These are phyloP conservation scores for Synergus japonicus DNA, from an alignment of 2,888 invertebrate genomes.

Conservation along the genomic window DNA sequence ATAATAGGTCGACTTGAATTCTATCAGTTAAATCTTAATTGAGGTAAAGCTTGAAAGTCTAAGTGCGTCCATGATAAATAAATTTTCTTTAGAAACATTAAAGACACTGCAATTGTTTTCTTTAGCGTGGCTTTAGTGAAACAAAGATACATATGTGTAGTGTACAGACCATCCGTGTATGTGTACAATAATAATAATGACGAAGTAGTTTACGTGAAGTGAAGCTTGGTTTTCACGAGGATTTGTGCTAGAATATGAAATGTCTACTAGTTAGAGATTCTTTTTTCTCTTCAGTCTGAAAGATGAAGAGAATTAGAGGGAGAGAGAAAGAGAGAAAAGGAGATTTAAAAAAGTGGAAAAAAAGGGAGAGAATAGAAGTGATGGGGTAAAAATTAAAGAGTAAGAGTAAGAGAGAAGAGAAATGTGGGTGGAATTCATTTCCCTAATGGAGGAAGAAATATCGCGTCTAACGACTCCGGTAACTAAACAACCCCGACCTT, in stretches of 20 bases:
- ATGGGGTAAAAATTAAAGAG: neutral
- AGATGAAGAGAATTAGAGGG: neutral
- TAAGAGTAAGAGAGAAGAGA: conserved; percentile 30
- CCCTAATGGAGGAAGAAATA: conserved; percentile 72
- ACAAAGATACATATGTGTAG: neutral
- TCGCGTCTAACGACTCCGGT: conserved; percentile 65
- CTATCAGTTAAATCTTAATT: neutral
- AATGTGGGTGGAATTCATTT: conserved; percentile 68
- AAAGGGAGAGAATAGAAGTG: neutral
- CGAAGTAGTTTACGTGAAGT: neutral
- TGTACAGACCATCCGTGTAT: neutral
- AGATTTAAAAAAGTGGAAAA: too few relatives aligned
- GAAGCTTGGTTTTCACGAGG: neutral
- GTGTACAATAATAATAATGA: neutral
- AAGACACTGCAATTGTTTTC: neutral
- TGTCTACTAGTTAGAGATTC: neutral
- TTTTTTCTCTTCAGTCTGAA: neutral
- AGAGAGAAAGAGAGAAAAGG: conserved; percentile 29
- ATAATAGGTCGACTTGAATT: neutral
- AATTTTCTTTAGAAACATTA: conserved; percentile 3
- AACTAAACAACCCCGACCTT: conserved; percentile 64
- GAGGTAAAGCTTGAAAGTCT: conserved; percentile 1
- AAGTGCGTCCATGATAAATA: conserved; percentile 13
- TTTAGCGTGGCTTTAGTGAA: neutral
- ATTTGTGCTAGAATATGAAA: neutral